Evolutionary conservation across 2,888 invertebrate species (phyloP), one percentile per base, ranked within the genome.

Genomic region (Phortica okadai): DNA sequence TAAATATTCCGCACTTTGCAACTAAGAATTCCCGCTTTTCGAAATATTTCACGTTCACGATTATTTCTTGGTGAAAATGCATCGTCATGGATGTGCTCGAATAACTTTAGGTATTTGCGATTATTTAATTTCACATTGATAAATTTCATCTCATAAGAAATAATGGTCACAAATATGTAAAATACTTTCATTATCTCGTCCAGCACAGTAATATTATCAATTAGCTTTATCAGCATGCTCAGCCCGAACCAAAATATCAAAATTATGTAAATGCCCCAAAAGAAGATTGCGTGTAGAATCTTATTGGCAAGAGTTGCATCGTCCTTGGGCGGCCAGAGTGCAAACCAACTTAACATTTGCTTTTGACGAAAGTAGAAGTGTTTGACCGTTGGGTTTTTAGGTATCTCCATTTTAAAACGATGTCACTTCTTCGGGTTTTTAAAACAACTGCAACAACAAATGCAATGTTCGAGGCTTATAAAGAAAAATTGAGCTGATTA

Each of bases 131-230:
- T 79, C 0, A 89, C 64, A 45, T 76, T 79, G 4, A 86, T 41
- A 50, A 83, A 72, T 75, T 89, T 89, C 1, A 79, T 76, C 82
- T 84, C 79, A 21, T 84, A 84, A 0, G 83, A 83, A 45, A 88
- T 72, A 21, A 87, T 83, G 6, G 89, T 87, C 75, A 83, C 81
- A n/a, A 88, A 86, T 73, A 90, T 81, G 8, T 84, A 83, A 72
- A 89, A 84, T 3, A 89, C 87, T 14, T 84, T 82, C 4, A 90
- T 74, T 11, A 90, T 78, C 44, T 86, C 84, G 7, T 79, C 76
- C 16, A 90, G 25, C 54, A 83, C 7, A 59, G 8, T 59, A 21
- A 21, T 21, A 7, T 59, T 59, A n/a, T 8, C 21, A 3, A 59
- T 21, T n/a, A 59, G 21, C 25, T 59, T 59, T 59, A 59, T 59